Base-by-base conservation (phyloP, 1,140 invertebrate species). In the Drosophila watanabei region DNA sequence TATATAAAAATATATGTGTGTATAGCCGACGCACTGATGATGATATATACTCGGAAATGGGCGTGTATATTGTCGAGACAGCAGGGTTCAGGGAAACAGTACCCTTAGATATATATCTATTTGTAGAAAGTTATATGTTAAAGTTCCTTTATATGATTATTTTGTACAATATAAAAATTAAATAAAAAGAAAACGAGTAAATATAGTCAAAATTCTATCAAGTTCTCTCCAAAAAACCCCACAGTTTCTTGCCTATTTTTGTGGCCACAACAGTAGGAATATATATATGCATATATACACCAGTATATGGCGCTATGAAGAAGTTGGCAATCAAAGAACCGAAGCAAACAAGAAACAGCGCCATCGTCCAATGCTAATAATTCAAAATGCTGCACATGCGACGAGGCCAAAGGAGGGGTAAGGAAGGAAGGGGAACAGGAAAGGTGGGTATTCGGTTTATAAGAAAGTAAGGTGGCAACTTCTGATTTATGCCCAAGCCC, bases 371-470 rank as follows among this genome's bases (percentile, higher is more conserved):
- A 62, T 68, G 82, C 61, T 88, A 88, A 89, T 89, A 88, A 88
- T 89, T 88, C 84, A 88, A 88, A 87, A 89, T 85, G 85, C 76
- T 89, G 65, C 85, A 89, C 84, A 88, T 88, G 84, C 84, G 80
- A 88, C 80, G 76, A 49, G 75, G 52, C 33, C 32, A 4, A 4
- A 20, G 8, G 24, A 24, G 24, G 18, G 5, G 6, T 3, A 24
- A 24, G 24, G 24, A 24, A 13, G 24, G 46, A 14, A 14, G 41
- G 4, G 18, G 43, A 56, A 43, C 48, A 46, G 58, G 39, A 54
- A 56, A 56, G 18, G 52, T 39, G 33, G 54, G 66, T 28, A 39
- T 30, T 56, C 49, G 63, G 49, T 60, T 41, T 45, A 58, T 24
- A 61, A 75, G 70, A 80, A 60, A 64, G 71, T 72, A 60, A 61